These are phyloP conservation scores for Lacerta viridis DNA, from an alignment of 2,797 vertebrate genomes.

Conservation along the genomic window DNA sequence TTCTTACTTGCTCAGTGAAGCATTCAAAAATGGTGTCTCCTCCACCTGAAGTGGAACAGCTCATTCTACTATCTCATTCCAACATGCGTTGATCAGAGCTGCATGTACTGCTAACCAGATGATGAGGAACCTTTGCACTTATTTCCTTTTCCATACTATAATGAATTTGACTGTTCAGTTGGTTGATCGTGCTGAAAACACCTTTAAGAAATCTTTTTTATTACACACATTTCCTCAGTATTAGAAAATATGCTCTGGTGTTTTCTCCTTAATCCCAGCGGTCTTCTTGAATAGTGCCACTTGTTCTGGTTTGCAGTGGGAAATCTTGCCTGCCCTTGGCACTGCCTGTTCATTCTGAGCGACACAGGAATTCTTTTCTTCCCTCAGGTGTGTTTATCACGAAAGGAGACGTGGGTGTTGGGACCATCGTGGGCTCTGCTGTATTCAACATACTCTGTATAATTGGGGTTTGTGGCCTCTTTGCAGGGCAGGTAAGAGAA, in stretches of 20 bases:
- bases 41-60: not conserved
- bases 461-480: slow-evolving; percentile 95
- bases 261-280: not conserved
- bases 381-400: slow-evolving; percentile 96
- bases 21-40: not conserved
- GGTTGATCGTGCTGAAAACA: not conserved
- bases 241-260: not conserved
- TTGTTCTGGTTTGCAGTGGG: not conserved
- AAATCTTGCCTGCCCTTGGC: not conserved
- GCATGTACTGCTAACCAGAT: not conserved
- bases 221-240: not conserved
- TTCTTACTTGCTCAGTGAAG: not conserved
- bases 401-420: slow-evolving; percentile 96
- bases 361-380: slow-evolving; percentile 72
- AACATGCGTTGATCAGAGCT: not conserved
- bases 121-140: not conserved
- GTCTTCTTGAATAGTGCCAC: not conserved
- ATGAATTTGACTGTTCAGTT: not conserved
- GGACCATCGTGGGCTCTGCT: slow-evolving; percentile 96
- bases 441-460: slow-evolving; percentile 98
- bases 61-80: not conserved
- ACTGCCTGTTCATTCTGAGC: slow-evolving; percentile 18
- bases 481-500: slow-evolving; percentile 90
- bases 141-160: not conserved
- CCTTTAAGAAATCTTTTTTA: slow-evolving; percentile 14